Percentiles rank a stretch among this genome's conserved stretches.
Conservation (phyloP, 2,797 vertebrate genomes). For the Ceyx erithaca region DNA sequence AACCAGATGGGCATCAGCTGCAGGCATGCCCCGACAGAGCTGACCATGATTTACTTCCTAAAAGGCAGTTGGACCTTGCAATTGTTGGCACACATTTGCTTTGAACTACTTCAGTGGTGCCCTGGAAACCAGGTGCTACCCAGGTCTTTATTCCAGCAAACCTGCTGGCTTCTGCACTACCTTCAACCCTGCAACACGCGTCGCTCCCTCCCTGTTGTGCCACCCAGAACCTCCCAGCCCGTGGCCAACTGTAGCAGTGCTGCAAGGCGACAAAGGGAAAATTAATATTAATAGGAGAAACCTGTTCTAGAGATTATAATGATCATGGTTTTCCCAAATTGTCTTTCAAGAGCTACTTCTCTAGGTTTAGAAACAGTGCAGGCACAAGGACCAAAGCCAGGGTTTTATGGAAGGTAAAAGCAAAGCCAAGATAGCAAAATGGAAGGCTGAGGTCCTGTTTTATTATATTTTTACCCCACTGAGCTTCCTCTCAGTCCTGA, state of each 20-base stretch:
- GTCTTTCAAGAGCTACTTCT: not conserved
- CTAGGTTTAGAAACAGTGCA: not conserved
- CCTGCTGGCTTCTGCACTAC: not conserved
- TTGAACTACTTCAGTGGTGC: not conserved
- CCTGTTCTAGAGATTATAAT: not conserved
- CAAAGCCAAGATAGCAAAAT: not conserved
- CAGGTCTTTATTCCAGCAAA: not conserved
- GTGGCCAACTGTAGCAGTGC: not conserved
- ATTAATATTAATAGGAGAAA: not conserved
- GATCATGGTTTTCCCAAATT: conserved; percentile 5
- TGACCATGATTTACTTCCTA: not conserved
- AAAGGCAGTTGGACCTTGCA: conserved; percentile 22
- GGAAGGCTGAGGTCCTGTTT: not conserved
- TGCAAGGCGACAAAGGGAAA: not conserved
- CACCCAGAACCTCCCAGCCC: not conserved
- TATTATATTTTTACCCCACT: conserved; percentile 19
- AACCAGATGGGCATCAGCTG: conserved; percentile 59
- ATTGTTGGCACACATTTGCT: not conserved
- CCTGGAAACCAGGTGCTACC: conserved; percentile 5
- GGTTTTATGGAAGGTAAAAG: not conserved
- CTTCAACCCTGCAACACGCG: not conserved
- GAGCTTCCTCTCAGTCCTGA: not conserved
- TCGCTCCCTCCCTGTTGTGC: accelerated
- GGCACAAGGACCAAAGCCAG: not conserved
- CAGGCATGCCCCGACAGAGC: not conserved